These are phyloP conservation scores for Lophotis ruficrista DNA, from an alignment of 2,113 vertebrate species.

Conservation along the genomic window DNA sequence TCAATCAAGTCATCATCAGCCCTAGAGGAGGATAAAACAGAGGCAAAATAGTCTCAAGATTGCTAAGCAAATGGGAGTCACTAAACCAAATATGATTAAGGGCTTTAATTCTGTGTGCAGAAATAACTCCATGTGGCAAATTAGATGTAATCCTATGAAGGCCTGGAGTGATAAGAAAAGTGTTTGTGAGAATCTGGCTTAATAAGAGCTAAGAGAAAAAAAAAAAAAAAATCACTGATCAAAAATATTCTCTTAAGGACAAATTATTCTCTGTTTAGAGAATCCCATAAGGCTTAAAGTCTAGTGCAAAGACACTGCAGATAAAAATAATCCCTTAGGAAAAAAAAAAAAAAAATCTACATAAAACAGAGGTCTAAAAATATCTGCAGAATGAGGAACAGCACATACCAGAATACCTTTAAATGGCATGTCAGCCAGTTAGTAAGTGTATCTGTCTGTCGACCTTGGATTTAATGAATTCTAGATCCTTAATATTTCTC, in stretches of 20 bases:
- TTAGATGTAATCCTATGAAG: constrained; percentile 13
- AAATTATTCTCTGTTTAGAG: neutral
- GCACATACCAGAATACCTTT: neutral
- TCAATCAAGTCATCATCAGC: constrained; percentile 4
- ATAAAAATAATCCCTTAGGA: constrained; percentile 3
- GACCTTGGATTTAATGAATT: neutral
- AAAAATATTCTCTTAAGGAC: neutral
- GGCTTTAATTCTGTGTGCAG: constrained; percentile 40
- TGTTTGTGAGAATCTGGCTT: neutral
- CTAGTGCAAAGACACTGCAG: neutral
- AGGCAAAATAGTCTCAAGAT: neutral
- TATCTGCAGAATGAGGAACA: constrained; percentile 16
- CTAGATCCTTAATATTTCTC: neutral
- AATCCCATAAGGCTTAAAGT: neutral
- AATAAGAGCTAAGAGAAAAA: constrained; percentile 1
- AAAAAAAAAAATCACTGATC: neutral
- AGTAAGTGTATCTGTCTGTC: neutral
- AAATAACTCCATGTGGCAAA: constrained; percentile 50
- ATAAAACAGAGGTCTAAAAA: neutral
- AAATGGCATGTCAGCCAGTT: constrained; percentile 20
- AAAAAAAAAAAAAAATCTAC: neutral
- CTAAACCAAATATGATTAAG: constrained; percentile 55
- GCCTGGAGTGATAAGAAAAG: constrained; percentile 15
- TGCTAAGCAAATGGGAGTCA: constrained; percentile 25
- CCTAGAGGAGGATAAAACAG: neutral